Conservation (phyloP, 2,797 vertebrate genomes). For the Nannoperca obscura region DNA sequence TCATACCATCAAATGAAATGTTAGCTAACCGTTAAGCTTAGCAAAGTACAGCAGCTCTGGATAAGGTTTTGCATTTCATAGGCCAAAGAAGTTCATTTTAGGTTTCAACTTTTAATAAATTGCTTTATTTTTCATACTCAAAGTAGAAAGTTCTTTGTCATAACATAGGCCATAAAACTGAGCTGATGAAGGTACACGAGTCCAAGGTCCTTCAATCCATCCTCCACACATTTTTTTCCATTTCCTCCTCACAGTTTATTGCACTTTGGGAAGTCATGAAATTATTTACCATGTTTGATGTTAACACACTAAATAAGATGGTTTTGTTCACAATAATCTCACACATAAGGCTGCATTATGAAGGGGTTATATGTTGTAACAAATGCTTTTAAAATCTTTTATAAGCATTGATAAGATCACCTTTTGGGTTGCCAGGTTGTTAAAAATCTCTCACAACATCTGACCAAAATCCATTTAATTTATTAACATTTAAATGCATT, state of each 20-base stretch:
- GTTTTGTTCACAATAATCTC: not conserved
- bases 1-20: not conserved
- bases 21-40: not conserved
- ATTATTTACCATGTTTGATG: no score
- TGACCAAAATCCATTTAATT: not conserved
- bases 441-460: not conserved
- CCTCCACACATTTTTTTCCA: not conserved
- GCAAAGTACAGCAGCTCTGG: not conserved
- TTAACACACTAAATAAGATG: not conserved
- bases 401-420: not conserved
- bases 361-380: no score
- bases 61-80: not conserved
- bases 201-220: not conserved
- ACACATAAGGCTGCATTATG: not conserved
- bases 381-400: not conserved
- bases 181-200: not conserved
- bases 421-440: slow-evolving; percentile 1
- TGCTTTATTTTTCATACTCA: not conserved
- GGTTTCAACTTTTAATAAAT: not conserved
- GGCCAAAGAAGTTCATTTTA: not conserved
- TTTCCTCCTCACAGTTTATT: slow-evolving; percentile 8
- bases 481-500: not conserved
- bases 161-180: not conserved
- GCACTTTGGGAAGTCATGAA: not conserved
- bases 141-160: no score